Evolutionary conservation across 2,888 invertebrate species (phyloP).

Genomic region (Erynnis tages): DNA sequence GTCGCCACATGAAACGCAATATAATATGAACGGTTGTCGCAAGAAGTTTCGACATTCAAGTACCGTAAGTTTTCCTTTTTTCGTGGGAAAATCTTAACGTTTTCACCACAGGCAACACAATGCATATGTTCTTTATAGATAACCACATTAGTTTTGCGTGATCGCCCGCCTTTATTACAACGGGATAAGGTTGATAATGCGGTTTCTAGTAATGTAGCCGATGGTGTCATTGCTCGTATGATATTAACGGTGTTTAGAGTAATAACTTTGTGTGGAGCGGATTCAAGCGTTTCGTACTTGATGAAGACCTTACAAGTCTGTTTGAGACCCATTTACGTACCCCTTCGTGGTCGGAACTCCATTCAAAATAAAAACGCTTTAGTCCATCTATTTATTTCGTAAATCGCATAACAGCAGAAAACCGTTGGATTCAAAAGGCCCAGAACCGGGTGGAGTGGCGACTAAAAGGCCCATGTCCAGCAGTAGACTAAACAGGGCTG

Average conservation of each 20-base stretch:
- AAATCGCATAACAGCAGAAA: too few species aligned
- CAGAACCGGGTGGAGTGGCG: too few species aligned
- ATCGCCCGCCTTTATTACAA: constrained; percentile 33
- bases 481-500: too few species aligned
- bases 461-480: too few species aligned
- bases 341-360: too few species aligned
- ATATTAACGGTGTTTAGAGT: constrained; percentile 55
- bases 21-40: constrained; percentile 49
- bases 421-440: too few species aligned
- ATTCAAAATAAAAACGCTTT: too few species aligned
- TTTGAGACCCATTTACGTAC: too few species aligned
- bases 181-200: constrained; percentile 31
- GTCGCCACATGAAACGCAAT: constrained; percentile 47
- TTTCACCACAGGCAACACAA: constrained; percentile 67
- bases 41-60: constrained; percentile 61
- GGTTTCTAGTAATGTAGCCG: constrained; percentile 22
- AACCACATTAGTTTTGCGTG: constrained; percentile 37
- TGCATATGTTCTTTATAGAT: constrained; percentile 46
- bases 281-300: constrained; percentile 9
- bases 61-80: constrained; percentile 72
- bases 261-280: constrained; percentile 38
- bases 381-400: too few species aligned
- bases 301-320: constrained; percentile 14
- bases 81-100: constrained; percentile 71
- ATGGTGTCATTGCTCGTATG: constrained; percentile 31